Conservation (phyloP, 2,888 invertebrate genomes). For the Amphimallon solstitiale region DNA sequence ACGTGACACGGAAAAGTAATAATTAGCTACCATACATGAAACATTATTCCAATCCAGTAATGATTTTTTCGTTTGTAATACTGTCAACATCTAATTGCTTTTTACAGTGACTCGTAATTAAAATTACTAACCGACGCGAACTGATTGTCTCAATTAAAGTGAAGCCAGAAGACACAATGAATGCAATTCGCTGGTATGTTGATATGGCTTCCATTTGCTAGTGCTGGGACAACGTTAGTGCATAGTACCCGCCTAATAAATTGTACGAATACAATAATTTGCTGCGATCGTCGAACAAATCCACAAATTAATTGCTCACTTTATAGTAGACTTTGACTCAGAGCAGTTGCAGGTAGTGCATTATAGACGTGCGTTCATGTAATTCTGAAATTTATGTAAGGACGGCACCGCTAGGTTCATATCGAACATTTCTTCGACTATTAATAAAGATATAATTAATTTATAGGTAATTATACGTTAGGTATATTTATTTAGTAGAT, state of each 20-base stretch:
- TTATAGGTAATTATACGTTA: no score
- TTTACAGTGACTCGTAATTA: conserved; percentile 54
- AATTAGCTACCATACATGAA: no score
- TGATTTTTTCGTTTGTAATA: not conserved
- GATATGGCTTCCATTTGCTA: conserved; percentile 6
- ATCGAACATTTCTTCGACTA: not conserved
- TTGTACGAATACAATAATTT: conserved; percentile 47
- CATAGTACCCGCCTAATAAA: conserved; percentile 55
- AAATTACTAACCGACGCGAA: conserved; percentile 58
- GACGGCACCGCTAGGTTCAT: not conserved
- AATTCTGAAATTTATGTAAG: not conserved
- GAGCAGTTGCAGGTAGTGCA: not conserved
- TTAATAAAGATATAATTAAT: no score
- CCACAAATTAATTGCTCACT: conserved; percentile 57
- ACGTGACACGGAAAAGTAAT: no score
- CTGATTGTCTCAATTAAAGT: conserved; percentile 60
- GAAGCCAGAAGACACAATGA: conserved; percentile 49
- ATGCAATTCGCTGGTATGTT: conserved; percentile 11
- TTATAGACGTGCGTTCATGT: not conserved
- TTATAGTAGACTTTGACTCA: conserved; percentile 47
- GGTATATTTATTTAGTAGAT: no score
- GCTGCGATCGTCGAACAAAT: conserved; percentile 53
- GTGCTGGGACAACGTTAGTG: conserved; percentile 44
- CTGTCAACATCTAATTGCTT: conserved; percentile 40
- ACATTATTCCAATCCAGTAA: no score